phyloP scores from a whole-genome alignment of 2,888 invertebrate species.

The Spicauda simplicius region DNA sequence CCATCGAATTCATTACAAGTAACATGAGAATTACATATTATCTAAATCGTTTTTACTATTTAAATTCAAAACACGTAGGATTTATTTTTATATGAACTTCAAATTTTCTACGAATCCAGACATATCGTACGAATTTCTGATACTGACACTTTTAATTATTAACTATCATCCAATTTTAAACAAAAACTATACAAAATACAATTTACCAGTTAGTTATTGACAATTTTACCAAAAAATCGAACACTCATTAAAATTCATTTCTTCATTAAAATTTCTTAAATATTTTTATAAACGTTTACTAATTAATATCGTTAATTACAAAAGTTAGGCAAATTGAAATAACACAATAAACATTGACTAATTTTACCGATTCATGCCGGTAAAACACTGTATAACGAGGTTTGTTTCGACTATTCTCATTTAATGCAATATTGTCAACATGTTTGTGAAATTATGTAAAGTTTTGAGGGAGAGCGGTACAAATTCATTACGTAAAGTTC shows the following conservation, averaged over 20 bases:
- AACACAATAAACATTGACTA: background rate
- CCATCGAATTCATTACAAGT: too few relatives aligned
- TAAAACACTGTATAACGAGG: too few relatives aligned
- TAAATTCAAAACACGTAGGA: background rate
- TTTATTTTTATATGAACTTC: slow-evolving; percentile 18
- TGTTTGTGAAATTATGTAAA: too few relatives aligned
- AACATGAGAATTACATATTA: too few relatives aligned
- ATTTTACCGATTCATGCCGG: background rate
- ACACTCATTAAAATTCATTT: background rate
- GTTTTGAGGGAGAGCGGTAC: too few relatives aligned
- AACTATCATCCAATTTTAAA: slow-evolving; percentile 12
- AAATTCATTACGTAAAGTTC: too few relatives aligned
- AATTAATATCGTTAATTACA: background rate
- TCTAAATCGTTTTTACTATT: background rate
- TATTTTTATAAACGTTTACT: background rate
- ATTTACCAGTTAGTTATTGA: background rate
- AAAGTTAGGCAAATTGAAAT: too few relatives aligned
- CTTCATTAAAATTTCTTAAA: background rate
- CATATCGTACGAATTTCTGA: slow-evolving; percentile 62
- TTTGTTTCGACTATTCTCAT: too few relatives aligned
- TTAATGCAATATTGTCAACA: too few relatives aligned
- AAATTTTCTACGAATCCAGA: slow-evolving; percentile 44
- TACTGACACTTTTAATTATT: slow-evolving; percentile 29
- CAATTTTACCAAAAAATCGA: background rate
- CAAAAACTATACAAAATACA: background rate